phyloP scores from a whole-genome alignment of 37 sponge, comb jelly and placozoan species.

The Dysidea cf. avara region DNA sequence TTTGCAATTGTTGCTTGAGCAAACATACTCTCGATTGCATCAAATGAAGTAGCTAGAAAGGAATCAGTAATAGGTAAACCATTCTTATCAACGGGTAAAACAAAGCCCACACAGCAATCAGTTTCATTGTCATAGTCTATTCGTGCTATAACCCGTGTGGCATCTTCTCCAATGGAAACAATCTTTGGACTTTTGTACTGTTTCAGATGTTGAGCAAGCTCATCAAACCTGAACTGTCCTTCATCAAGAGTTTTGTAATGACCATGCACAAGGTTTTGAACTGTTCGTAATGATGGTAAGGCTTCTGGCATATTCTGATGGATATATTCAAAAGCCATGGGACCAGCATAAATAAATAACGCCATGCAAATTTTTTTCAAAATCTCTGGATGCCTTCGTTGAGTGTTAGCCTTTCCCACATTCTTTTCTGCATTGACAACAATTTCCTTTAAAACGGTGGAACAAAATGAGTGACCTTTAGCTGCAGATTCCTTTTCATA shows the following conservation, averaged over 20 bases:
- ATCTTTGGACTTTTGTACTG: neutral
- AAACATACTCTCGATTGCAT: slow-evolving; percentile 8
- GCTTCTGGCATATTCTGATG: slow-evolving; percentile 45
- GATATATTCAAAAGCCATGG: slow-evolving; percentile 52
- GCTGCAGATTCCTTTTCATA: too few relatives aligned
- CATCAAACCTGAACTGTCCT: slow-evolving; percentile 28
- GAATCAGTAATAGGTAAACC: slow-evolving; percentile 13
- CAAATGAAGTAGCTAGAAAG: slow-evolving; percentile 19
- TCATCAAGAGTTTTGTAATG: slow-evolving; percentile 10
- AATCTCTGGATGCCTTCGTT: slow-evolving; percentile 27
- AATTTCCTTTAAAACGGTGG: slow-evolving; percentile 18
- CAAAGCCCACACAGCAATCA: slow-evolving; percentile 22
- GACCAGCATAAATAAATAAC: slow-evolving; percentile 47
- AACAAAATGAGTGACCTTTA: too few relatives aligned
- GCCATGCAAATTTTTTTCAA: slow-evolving; percentile 46
- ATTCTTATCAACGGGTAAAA: slow-evolving; percentile 7
- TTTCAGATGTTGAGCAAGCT: slow-evolving; percentile 11
- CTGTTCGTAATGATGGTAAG: slow-evolving; percentile 19
- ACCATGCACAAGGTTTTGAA: slow-evolving; percentile 9
- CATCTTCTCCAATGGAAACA: slow-evolving; percentile 31
- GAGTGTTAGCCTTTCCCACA: neutral
- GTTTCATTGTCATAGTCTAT: slow-evolving; percentile 27
- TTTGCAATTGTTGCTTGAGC: slow-evolving; percentile 4
- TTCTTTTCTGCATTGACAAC: slow-evolving; percentile 39
- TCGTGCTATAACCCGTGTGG: slow-evolving; percentile 19